Base-by-base conservation (phyloP, 2,113 vertebrate genomes). In the Microcebus murinus region DNA sequence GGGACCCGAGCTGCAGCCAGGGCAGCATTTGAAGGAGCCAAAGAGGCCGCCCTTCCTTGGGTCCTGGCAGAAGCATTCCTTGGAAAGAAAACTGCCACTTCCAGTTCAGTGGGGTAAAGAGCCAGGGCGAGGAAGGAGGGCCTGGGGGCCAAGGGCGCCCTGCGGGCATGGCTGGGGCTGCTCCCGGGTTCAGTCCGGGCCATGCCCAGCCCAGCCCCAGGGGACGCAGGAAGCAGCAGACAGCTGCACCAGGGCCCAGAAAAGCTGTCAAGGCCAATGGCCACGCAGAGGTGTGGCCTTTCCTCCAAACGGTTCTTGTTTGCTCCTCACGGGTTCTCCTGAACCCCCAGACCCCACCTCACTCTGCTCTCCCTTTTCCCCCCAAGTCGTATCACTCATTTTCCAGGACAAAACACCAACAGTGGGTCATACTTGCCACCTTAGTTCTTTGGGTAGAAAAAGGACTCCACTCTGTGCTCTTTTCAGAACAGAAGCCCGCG, bases 161-260 rank as follows among this genome's bases (percentile, higher is more conserved):
- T 4, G 10, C 9, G 39, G 29, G 34, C 8, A 3, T 0, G 57
- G 29, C 1, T 0, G 57, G 29, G 25, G 68, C 57, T 11, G 1
- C 48, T 91, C 48, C 82, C 29, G 29, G 42, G 31, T n/a, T 61
- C 70, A 20, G 52, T 39, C 50, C 25, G 6, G 25, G 48, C 36
- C 0, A 2, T 31, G 23, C 42, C 63, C 20, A 21, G 27, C 29
- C 23, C 57, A 74, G 34, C 57, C 90, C 67, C n/a, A 59, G 65
- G 23, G 42, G 61, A 67, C 45, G 36, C 14, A 48, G 36, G 55
- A 68, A 73, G n/a, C 36, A 48, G 8, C 21, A 34, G 45, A 55
- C 25, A 23, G 31, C 42, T 6, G 11, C n/a, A 17, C 79, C 52
- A 15, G 55, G 36, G 27, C 50, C 18, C 71, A 50, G 76, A 65